phyloP scores from a whole-genome alignment of 2,113 vertebrate species.

The Leptocoma aspasia region DNA sequence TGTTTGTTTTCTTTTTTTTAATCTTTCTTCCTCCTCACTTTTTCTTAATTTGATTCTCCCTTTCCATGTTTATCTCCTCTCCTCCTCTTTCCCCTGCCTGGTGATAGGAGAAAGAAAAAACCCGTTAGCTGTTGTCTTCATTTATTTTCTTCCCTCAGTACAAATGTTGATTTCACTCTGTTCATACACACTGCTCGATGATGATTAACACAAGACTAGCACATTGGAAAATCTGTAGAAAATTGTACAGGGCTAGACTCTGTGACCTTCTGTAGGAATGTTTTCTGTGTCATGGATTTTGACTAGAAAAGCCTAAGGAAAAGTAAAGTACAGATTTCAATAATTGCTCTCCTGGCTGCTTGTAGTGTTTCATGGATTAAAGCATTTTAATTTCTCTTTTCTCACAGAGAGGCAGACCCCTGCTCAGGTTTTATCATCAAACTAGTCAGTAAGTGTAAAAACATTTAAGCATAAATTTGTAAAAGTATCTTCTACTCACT shows the following conservation, averaged over 20 bases:
- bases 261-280: neutral
- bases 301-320: neutral
- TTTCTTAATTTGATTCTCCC: neutral
- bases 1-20: neutral
- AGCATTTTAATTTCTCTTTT: neutral
- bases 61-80: neutral
- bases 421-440: neutral
- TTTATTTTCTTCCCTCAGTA: neutral
- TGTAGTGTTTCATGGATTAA: neutral
- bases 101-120: neutral
- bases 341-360: neutral
- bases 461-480: neutral
- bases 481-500: neutral
- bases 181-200: neutral
- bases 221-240: neutral
- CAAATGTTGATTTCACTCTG: neutral
- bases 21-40: neutral
- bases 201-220: neutral
- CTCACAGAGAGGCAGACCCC: neutral
- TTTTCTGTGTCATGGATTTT: neutral
- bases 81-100: accelerated
- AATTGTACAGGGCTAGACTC: neutral
- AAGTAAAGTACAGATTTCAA: neutral
- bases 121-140: neutral
- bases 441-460: neutral